These are phyloP conservation scores for Gortyna flavago DNA, from an alignment of 2,888 invertebrate species.

Conservation along the genomic window DNA sequence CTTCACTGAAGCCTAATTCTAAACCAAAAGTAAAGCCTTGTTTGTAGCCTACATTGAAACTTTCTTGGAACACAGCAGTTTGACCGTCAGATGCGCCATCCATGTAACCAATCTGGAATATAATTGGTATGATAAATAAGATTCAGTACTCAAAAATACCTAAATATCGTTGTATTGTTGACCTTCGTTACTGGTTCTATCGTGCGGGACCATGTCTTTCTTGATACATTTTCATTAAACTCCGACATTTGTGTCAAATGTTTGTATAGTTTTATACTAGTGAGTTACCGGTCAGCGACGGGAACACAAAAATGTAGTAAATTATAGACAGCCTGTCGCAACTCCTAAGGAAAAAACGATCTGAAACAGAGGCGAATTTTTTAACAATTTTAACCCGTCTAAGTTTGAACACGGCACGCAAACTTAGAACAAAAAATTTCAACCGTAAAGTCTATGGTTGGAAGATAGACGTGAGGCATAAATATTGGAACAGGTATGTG, in stretches of 20 bases:
- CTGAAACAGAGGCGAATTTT: too few relatives aligned
- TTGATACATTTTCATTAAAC: slow-evolving; percentile 73
- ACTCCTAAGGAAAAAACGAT: too few relatives aligned
- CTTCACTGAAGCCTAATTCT: slow-evolving; percentile 85
- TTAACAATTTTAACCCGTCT: too few relatives aligned
- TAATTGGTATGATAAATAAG: neutral
- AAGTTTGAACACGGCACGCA: too few relatives aligned
- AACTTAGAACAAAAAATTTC: too few relatives aligned
- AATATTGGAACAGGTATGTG: too few relatives aligned
- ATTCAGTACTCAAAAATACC: neutral
- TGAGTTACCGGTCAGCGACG: neutral
- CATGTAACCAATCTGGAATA: slow-evolving; percentile 90
- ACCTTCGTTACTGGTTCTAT: slow-evolving; percentile 79
- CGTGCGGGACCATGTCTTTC: slow-evolving; percentile 76
- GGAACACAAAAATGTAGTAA: neutral
- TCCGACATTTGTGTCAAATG: slow-evolving; percentile 69
- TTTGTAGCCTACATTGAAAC: slow-evolving; percentile 92
- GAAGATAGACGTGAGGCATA: too few relatives aligned
- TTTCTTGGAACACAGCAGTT: slow-evolving; percentile 91
- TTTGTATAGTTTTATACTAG: neutral
- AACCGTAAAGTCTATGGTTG: too few relatives aligned
- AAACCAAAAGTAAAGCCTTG: slow-evolving; percentile 92
- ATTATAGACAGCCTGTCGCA: too few relatives aligned
- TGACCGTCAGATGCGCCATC: slow-evolving; percentile 92
- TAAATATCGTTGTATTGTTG: neutral